These are phyloP conservation scores for Hirudinaria manillensis DNA, from an alignment of 2,888 invertebrate species.

Conservation along the genomic window DNA sequence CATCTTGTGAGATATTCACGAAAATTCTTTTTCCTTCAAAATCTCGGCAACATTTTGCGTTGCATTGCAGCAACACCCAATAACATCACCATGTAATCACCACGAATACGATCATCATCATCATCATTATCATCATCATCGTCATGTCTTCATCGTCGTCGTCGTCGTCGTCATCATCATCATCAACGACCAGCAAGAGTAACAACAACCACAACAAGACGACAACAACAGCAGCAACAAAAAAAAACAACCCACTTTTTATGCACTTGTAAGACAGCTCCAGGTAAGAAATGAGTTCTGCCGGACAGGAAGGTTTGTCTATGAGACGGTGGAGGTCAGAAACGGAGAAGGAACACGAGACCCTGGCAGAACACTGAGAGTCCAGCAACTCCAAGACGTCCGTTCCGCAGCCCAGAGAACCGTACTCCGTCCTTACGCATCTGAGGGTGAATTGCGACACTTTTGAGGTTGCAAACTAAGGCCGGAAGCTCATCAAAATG, in stretches of 20 bases:
- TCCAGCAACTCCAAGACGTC: conserved; percentile 22
- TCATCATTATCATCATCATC: conserved; percentile 18
- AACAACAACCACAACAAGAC: too few species aligned
- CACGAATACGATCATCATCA: background rate
- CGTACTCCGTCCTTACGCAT: conserved; percentile 24
- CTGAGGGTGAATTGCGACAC: background rate
- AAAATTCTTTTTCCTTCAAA: too few species aligned
- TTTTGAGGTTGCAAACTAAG: too few species aligned
- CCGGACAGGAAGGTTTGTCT: conserved; percentile 12
- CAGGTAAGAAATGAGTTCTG: conserved; percentile 25
- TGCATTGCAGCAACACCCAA: too few species aligned
- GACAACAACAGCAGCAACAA: too few species aligned
- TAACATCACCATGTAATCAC: background rate
- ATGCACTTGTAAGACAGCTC: conserved; percentile 24
- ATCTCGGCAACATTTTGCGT: too few species aligned
- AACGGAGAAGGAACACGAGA: conserved; percentile 23
- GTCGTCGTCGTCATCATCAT: conserved; percentile 30
- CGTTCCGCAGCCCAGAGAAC: conserved; percentile 20
- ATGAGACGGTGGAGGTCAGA: conserved; percentile 22
- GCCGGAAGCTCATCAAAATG: too few species aligned
- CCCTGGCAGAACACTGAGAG: conserved; percentile 17
- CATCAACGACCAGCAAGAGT: conserved; percentile 28
- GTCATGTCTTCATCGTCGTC: background rate
- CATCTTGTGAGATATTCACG: too few species aligned
- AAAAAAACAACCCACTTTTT: conserved; percentile 3